These are phyloP conservation scores for Campoletis sonorensis DNA, from an alignment of 1,140 invertebrate species.

Conservation along the genomic window DNA sequence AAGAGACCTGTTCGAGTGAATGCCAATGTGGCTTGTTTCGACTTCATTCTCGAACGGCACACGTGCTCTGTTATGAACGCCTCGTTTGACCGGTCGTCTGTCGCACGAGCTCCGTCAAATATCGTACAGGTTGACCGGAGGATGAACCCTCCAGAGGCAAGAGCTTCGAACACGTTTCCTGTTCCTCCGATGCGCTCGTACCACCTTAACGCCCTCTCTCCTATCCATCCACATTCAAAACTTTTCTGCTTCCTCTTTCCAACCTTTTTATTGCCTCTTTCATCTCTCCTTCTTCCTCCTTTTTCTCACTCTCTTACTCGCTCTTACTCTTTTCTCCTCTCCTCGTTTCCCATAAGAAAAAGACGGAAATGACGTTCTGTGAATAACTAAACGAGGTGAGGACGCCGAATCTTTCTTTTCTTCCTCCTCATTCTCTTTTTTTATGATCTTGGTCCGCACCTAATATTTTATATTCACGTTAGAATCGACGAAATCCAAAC, in stretches of 20 bases:
- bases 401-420: neutral
- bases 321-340: conserved; percentile 41
- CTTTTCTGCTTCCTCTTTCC: conserved; percentile 28
- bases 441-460: too few species aligned
- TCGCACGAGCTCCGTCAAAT: neutral
- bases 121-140: conserved; percentile 45
- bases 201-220: neutral
- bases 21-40: too few species aligned
- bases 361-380: conserved; percentile 66
- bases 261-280: too few species aligned
- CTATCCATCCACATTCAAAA: neutral
- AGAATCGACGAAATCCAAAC: neutral
- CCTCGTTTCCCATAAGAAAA: conserved; percentile 43
- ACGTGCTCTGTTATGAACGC: neutral
- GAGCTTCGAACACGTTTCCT: neutral
- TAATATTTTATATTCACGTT: too few species aligned
- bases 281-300: neutral
- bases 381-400: conserved; percentile 62
- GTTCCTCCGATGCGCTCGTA: neutral
- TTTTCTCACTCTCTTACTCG: conserved; percentile 40
- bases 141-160: neutral
- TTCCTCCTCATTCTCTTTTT: neutral
- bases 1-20: too few species aligned
- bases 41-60: neutral
- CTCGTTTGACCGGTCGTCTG: neutral